Percentiles rank a stretch among this genome's conserved stretches.
Evolutionary conservation across 1,140 invertebrate genomes (phyloP).

Genomic region (Mercenaria mercenaria): DNA sequence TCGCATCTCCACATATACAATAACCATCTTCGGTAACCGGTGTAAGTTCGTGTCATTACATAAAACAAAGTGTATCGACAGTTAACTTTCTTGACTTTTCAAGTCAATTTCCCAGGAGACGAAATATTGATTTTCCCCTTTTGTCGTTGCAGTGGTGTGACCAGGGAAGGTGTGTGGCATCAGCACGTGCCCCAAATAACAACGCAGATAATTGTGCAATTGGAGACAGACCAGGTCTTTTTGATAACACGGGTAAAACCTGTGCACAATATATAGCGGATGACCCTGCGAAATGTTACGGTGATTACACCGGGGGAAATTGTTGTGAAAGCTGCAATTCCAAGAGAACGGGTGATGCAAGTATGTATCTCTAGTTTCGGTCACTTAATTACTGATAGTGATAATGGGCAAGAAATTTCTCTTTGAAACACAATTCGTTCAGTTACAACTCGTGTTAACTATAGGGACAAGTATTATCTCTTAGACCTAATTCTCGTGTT

Average conservation of each 20-base stretch:
- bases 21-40: no score
- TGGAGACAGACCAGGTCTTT: conserved; percentile 38
- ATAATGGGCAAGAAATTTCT: background rate
- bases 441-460: background rate
- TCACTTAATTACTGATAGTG: no score
- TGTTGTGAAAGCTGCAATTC: conserved; percentile 56
- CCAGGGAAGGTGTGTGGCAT: conserved; percentile 61
- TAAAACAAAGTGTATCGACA: no score
- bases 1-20: no score
- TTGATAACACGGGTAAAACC: conserved; percentile 23
- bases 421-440: background rate
- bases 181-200: conserved; percentile 6
- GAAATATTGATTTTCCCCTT: no score
- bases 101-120: no score
- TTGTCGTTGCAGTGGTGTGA: conserved; percentile 66
- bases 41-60: no score
- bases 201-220: conserved; percentile 35
- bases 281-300: conserved; percentile 9
- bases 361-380: conserved; percentile 10
- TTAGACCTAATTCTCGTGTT: no score
- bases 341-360: background rate
- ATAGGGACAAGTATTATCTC: background rate
- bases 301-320: background rate
- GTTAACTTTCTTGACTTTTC: no score
- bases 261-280: conserved; percentile 4